phyloP scores from a whole-genome alignment of 2,113 vertebrate genomes.

The Anarhynchus alexandrinus region DNA sequence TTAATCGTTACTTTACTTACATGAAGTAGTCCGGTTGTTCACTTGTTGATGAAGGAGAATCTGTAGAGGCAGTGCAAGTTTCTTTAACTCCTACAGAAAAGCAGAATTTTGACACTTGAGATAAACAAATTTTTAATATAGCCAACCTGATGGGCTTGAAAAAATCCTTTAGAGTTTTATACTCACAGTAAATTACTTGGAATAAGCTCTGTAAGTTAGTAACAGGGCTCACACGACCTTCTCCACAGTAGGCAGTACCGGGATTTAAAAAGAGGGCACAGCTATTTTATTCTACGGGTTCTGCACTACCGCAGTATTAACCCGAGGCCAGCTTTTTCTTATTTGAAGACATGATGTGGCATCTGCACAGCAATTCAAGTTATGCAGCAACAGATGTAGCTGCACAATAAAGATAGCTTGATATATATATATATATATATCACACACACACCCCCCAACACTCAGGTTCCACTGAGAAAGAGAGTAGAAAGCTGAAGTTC shows the following conservation, averaged over 20 bases:
- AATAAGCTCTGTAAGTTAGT: constrained; percentile 21
- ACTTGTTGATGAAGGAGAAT: constrained; percentile 74
- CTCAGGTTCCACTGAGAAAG: neutral
- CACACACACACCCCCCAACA: neutral
- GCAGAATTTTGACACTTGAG: neutral
- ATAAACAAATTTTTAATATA: neutral
- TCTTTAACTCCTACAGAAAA: constrained; percentile 73
- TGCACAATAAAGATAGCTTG: constrained; percentile 20
- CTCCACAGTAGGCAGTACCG: neutral
- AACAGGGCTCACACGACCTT: neutral
- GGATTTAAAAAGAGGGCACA: neutral
- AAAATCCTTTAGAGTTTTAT: neutral
- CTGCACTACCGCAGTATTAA: neutral
- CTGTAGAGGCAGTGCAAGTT: constrained; percentile 69
- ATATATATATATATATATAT: neutral
- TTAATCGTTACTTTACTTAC: constrained; percentile 73
- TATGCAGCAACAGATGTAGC: constrained; percentile 49
- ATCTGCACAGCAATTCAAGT: constrained; percentile 64
- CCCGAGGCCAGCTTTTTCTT: constrained; percentile 34
- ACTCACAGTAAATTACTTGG: constrained; percentile 8
- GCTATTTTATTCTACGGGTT: constrained; percentile 42
- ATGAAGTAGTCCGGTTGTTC: constrained; percentile 81
- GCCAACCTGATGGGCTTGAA: neutral
- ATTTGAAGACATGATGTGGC: constrained; percentile 42
- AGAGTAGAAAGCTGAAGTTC: neutral